phyloP scores from a whole-genome alignment of 2,797 vertebrate genomes.

The Lycodopsis pacificus region DNA sequence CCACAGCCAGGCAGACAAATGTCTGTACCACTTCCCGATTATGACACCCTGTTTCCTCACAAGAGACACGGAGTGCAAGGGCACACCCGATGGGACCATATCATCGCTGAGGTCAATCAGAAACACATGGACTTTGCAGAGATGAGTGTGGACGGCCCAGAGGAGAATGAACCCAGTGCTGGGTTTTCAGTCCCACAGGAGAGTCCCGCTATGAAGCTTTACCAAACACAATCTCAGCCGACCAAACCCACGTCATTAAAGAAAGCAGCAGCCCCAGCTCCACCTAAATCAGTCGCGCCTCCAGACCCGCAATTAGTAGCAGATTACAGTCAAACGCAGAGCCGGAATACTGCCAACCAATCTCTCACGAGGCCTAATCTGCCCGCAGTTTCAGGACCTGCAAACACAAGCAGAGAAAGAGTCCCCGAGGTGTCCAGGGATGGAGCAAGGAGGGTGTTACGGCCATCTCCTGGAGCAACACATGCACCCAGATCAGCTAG shows the following conservation, averaged over 20 bases:
- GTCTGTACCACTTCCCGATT: slow-evolving; percentile 83
- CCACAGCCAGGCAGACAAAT: slow-evolving; percentile 46
- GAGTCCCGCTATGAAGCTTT: slow-evolving; percentile 37
- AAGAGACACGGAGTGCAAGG: slow-evolving; percentile 85
- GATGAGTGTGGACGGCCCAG: slow-evolving; percentile 83
- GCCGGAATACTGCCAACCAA: slow-evolving; percentile 30
- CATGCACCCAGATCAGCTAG: slow-evolving; percentile 51
- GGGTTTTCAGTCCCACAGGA: slow-evolving; percentile 37
- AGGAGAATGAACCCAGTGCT: slow-evolving; percentile 15
- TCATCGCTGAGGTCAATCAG: slow-evolving; percentile 85
- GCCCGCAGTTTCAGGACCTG: slow-evolving; percentile 29
- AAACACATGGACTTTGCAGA: slow-evolving; percentile 73
- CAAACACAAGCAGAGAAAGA: slow-evolving; percentile 28
- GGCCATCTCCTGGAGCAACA: slow-evolving; percentile 21
- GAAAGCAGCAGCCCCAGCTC: slow-evolving; percentile 60
- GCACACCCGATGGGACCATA: slow-evolving; percentile 82
- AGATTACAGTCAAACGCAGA: slow-evolving; percentile 47
- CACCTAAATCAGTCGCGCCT: slow-evolving; percentile 59
- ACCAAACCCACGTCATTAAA: slow-evolving; percentile 58
- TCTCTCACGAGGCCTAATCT: slow-evolving; percentile 39
- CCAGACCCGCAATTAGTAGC: slow-evolving; percentile 13
- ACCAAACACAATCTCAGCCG: slow-evolving; percentile 37
- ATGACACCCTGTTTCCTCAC: slow-evolving; percentile 80
- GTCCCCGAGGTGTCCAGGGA: slow-evolving; percentile 21
- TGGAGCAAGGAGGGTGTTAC: slow-evolving; percentile 42